Evolutionary conservation across 2,888 invertebrate genomes (phyloP), one percentile per base, ranked within the genome.

Genomic region (Erebia ligea): DNA sequence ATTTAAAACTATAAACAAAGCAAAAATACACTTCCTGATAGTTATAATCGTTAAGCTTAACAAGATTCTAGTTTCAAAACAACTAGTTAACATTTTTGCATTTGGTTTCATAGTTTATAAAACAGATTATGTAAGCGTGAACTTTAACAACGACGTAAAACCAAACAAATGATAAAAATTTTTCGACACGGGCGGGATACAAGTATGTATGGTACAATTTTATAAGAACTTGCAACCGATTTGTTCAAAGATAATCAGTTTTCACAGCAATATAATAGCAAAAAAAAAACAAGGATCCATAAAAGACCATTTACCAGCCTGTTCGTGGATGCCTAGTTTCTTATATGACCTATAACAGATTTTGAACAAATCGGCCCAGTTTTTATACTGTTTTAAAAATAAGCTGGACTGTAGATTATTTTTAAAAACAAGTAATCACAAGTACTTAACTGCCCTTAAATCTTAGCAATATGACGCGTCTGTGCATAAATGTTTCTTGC

Each of bases 401-500:
- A 19, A 54, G 8, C 10, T 52, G 8, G 17, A 15, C 34, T n/a
- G n/a, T 15, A 50, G n/a, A 50, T n/a, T 50, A 50, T 50, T 17
- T 61, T 61, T 45, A 19, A 52, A 61, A 61, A 68, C 45, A 59
- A 40, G 42, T 61, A 17, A 9, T 17, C 5, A 9, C 48, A 21
- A 19, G 21, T 19, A 45, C 19, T 48, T 50, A 15, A 59, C 17
- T 9, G n/a, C 54, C 1, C 19, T 54, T 54, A 64, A 67, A 57
- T 57, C 21, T 72, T 78, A 92, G 78, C 91, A 91, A 75, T 88
- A 87, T 57, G 85, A 76, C 0, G 89, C 85, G 79, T 91, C 91
- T 3, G 88, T 87, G 79, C 92, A 93, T 34, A 92, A 79, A 73
- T 92, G 90, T 75, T 88, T 88, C 81, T 87, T 90, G 84, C 92